Conservation (phyloP, 53 echinoderm and acorn worm species). For the Holothuria scabra region DNA sequence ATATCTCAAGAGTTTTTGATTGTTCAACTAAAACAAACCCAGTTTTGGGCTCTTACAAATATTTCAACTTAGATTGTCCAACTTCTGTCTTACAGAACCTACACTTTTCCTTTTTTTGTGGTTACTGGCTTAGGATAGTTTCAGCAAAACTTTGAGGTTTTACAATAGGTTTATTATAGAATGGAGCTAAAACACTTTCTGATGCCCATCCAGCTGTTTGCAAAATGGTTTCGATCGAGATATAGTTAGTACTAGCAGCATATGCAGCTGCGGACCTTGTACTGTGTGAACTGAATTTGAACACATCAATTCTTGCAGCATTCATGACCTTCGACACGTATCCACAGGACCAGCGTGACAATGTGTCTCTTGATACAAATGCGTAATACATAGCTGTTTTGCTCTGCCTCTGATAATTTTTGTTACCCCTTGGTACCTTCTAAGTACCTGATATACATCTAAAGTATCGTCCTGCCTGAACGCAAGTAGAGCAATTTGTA, state of each 20-base stretch:
- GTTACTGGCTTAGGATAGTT: not conserved
- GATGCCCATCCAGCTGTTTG: constrained; percentile 18
- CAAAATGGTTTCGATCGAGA: not conserved
- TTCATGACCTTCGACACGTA: constrained; percentile 18
- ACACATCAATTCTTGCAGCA: not conserved
- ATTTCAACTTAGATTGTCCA: too few relatives aligned
- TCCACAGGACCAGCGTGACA: not conserved
- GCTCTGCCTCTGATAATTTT: not conserved
- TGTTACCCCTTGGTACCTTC: not conserved
- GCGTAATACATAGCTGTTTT: not conserved
- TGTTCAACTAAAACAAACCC: too few relatives aligned
- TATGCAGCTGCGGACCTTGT: not conserved
- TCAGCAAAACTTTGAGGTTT: not conserved
- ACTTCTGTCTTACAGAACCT: too few relatives aligned
- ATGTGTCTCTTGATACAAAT: not conserved
- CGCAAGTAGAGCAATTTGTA: too few relatives aligned
- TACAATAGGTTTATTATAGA: not conserved
- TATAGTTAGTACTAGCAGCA: not conserved
- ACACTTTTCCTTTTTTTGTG: too few relatives aligned
- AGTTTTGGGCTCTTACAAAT: too few relatives aligned
- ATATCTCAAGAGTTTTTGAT: too few relatives aligned
- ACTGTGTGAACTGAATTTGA: not conserved
- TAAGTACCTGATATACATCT: constrained; percentile 3
- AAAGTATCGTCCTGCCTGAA: not conserved
- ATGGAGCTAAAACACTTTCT: not conserved